Percentiles rank a stretch among this genome's conserved stretches.
These are phyloP conservation scores for Chrysopilus asiliformis DNA, from an alignment of 2,888 invertebrate species.

Conservation along the genomic window DNA sequence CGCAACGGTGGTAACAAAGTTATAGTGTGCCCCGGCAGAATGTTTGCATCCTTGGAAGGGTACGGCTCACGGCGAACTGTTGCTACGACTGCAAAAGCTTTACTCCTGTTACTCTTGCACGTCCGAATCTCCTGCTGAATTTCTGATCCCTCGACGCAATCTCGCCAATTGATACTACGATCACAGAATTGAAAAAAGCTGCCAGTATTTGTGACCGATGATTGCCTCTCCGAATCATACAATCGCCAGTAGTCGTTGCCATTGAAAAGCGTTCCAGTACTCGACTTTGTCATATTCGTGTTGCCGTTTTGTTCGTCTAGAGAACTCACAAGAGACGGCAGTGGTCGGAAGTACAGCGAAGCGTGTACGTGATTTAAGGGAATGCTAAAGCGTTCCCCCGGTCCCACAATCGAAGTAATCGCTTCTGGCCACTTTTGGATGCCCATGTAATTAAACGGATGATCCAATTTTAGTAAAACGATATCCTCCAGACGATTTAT, in stretches of 20 bases:
- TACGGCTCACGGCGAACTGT: slow-evolving; percentile 61
- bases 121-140: slow-evolving; percentile 22
- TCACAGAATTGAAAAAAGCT: slow-evolving; percentile 28
- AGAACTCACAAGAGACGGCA: slow-evolving; percentile 20
- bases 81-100: slow-evolving; percentile 25
- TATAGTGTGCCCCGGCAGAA: slow-evolving; percentile 70
- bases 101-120: slow-evolving; percentile 26
- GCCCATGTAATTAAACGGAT: slow-evolving; percentile 15
- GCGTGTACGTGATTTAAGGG: slow-evolving; percentile 65
- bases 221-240: slow-evolving; percentile 27
- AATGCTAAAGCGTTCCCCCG: slow-evolving; percentile 52
- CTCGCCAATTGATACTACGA: slow-evolving; percentile 27
- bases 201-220: neutral
- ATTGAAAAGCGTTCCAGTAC: slow-evolving; percentile 31
- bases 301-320: slow-evolving; percentile 14
- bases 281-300: neutral
- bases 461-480: slow-evolving; percentile 57
- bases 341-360: slow-evolving; percentile 61
- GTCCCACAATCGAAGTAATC: slow-evolving; percentile 35
- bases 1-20: slow-evolving; percentile 72
- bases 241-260: slow-evolving; percentile 48
- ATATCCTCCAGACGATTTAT: slow-evolving; percentile 60
- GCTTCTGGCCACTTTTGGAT: slow-evolving; percentile 22
- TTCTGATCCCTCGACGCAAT: slow-evolving; percentile 20
- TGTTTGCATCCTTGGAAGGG: slow-evolving; percentile 44